Percentiles rank a stretch among this genome's conserved stretches.
Evolutionary conservation across 2,888 invertebrate species (phyloP).

Genomic region (Hipparchia semele): DNA sequence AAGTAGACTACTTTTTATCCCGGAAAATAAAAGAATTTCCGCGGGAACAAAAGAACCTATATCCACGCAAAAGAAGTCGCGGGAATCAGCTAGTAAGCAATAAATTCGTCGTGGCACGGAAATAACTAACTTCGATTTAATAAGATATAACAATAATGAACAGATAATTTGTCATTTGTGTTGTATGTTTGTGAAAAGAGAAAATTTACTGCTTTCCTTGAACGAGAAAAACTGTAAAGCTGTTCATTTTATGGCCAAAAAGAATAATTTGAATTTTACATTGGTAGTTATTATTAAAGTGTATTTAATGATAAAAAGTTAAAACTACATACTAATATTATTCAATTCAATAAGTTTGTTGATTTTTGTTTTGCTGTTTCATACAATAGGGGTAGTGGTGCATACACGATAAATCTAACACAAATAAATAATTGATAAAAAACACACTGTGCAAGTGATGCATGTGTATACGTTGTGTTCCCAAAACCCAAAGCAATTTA

Average conservation of each 20-base stretch:
- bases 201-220: constrained; percentile 49
- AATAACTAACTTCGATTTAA: neutral
- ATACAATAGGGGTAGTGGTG: neutral
- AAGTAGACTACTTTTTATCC: too few relatives aligned
- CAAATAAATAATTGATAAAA: constrained; percentile 13
- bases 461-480: constrained; percentile 21
- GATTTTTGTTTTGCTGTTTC: neutral
- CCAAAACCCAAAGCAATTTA: constrained; percentile 26
- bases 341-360: neutral
- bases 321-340: neutral
- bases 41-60: too few relatives aligned
- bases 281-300: neutral
- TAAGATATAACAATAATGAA: neutral
- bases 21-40: too few relatives aligned
- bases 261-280: neutral
- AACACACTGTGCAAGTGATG: constrained; percentile 18
- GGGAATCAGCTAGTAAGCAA: neutral
- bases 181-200: constrained; percentile 82
- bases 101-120: neutral
- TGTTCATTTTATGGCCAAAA: neutral
- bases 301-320: neutral
- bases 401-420: constrained; percentile 16
- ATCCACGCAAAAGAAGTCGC: too few relatives aligned
- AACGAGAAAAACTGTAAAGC: neutral
- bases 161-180: constrained; percentile 46